Conservation (phyloP, 2,113 vertebrate species). For the Dolichotis patagonum region DNA sequence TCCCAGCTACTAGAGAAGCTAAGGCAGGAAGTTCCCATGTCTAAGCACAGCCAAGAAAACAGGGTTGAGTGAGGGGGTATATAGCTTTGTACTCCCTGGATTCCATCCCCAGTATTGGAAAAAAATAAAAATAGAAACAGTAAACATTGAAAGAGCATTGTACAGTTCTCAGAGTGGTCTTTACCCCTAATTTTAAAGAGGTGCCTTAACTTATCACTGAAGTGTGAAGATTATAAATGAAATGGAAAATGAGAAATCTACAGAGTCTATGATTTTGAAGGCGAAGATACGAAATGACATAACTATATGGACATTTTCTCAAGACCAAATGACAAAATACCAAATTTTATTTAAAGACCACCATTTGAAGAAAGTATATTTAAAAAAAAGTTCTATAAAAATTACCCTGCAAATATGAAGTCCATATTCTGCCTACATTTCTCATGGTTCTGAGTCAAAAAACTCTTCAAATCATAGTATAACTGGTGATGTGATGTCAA, state of each 20-base stretch:
- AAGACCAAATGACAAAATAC: not conserved
- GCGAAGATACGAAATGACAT: not conserved
- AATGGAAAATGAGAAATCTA: slow-evolving; percentile 52
- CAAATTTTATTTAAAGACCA: not conserved
- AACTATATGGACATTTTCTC: slow-evolving; percentile 25
- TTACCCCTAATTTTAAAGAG: slow-evolving; percentile 43
- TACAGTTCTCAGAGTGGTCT: not conserved
- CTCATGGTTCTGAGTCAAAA: not conserved
- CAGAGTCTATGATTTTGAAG: not conserved
- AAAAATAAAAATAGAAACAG: not conserved
- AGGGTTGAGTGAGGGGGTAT: not conserved
- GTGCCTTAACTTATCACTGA: slow-evolving; percentile 36
- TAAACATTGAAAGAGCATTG: not conserved
- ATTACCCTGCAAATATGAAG: not conserved
- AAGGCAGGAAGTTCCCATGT: not conserved
- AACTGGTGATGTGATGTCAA: not conserved
- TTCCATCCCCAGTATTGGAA: not conserved
- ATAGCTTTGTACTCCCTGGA: not conserved
- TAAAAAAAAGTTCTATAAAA: not conserved
- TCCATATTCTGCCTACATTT: slow-evolving; percentile 9
- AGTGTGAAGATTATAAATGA: slow-evolving; percentile 54
- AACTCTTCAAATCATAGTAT: not conserved
- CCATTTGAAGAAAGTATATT: not conserved
- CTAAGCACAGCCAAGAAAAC: not conserved
- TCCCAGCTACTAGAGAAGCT: not conserved